Evolutionary conservation across 2,888 invertebrate genomes (phyloP).

Genomic region (Eucera pruinosa): DNA sequence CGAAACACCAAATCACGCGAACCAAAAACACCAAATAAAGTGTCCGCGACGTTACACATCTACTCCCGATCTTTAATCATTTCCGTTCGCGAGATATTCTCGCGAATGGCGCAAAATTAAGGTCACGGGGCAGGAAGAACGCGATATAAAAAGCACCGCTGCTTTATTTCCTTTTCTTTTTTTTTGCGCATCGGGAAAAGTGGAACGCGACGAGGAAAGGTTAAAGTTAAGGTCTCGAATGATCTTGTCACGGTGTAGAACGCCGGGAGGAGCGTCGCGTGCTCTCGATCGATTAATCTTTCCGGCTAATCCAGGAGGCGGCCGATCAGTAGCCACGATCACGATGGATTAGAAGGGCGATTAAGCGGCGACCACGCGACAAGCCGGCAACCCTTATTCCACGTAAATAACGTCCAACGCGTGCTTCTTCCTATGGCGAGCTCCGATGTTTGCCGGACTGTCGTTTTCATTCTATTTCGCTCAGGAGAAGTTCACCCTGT

Average conservation of each 20-base stretch:
- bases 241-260: constrained; percentile 18
- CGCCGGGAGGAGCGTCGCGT: constrained; percentile 45
- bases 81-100: too few species aligned
- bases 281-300: constrained; percentile 66
- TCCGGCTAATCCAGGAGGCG: constrained; percentile 58
- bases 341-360: constrained; percentile 62
- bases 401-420: constrained; percentile 39
- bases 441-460: neutral
- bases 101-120: neutral
- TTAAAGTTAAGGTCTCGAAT: constrained; percentile 3
- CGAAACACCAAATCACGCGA: too few species aligned
- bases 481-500: too few species aligned
- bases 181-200: neutral
- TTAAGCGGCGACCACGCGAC: constrained; percentile 66
- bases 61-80: too few species aligned
- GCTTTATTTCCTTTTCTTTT: neutral
- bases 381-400: constrained; percentile 36
- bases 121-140: neutral
- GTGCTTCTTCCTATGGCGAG: constrained; percentile 1
- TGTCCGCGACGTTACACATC: too few species aligned
- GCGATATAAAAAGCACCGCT: neutral
- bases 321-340: constrained; percentile 56
- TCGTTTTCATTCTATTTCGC: too few species aligned
- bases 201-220: neutral
- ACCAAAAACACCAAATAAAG: too few species aligned